phyloP scores from a whole-genome alignment of 2,797 vertebrate genomes.

The Sebastes umbrosus region DNA sequence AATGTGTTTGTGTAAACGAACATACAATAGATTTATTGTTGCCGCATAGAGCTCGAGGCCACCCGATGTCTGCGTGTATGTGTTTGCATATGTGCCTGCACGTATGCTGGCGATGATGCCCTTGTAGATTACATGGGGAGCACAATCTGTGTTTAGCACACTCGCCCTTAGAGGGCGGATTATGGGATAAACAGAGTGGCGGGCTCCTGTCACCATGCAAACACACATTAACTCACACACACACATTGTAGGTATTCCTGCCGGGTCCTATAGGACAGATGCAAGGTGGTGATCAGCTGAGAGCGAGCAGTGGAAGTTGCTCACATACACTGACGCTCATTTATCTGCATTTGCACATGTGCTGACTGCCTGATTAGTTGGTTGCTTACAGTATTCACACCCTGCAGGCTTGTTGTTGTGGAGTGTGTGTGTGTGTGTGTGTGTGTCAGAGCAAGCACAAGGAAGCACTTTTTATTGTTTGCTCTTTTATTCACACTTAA shows the following conservation, averaged over 20 bases:
- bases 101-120: conserved; percentile 70
- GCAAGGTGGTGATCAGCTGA: conserved; percentile 48
- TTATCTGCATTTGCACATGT: conserved; percentile 75
- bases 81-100: conserved; percentile 18
- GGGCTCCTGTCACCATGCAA: conserved; percentile 44
- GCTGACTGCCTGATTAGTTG: conserved; percentile 68
- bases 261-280: conserved; percentile 50
- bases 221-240: neutral
- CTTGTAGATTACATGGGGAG: conserved; percentile 78
- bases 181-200: conserved; percentile 75
- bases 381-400: conserved; percentile 48
- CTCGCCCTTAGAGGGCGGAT: conserved; percentile 76
- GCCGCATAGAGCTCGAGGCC: conserved; percentile 13
- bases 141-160: conserved; percentile 79
- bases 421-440: neutral
- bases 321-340: conserved; percentile 37
- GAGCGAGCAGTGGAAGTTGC: conserved; percentile 31
- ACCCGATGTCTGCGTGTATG: conserved; percentile 2
- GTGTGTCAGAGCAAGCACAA: neutral
- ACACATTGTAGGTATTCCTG: conserved; percentile 32
- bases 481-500: conserved; percentile 20
- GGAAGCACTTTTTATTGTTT: neutral
- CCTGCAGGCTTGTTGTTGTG: conserved; percentile 26
- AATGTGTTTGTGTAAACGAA: neutral
- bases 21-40: conserved; percentile 10